These are phyloP conservation scores for Coregonus suidteri DNA, from an alignment of 2,797 vertebrate species.

Conservation along the genomic window DNA sequence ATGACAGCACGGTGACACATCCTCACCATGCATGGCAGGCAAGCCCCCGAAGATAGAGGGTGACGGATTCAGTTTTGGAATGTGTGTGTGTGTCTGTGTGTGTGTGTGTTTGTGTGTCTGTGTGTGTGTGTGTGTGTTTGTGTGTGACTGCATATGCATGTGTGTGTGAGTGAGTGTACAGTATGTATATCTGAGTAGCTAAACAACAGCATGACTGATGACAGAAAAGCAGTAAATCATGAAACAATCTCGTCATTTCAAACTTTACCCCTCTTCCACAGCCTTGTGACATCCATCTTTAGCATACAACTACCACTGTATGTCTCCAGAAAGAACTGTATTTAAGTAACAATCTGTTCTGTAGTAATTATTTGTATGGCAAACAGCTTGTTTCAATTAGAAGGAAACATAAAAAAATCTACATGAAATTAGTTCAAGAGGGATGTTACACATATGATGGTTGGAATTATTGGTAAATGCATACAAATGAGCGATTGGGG, in stretches of 20 bases:
- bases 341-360: constrained; percentile 81
- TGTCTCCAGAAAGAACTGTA: constrained; percentile 69
- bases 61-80: neutral
- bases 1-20: constrained; percentile 49
- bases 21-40: constrained; percentile 34
- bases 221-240: neutral
- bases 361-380: constrained; percentile 74
- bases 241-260: neutral
- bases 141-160: too few species aligned
- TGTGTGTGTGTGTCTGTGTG: neutral
- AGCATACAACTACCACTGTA: constrained; percentile 25
- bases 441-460: constrained; percentile 27
- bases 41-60: constrained; percentile 22
- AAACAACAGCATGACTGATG: neutral
- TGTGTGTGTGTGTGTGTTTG: too few species aligned
- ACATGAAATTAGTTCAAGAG: constrained; percentile 69
- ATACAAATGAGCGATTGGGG: constrained; percentile 5
- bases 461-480: constrained; percentile 30
- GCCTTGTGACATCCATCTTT: constrained; percentile 39
- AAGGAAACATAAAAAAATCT: constrained; percentile 65
- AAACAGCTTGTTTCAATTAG: constrained; percentile 71
- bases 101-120: too few species aligned
- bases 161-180: too few species aligned
- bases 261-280: neutral
- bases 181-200: neutral